Evolutionary conservation across 2,113 vertebrate genomes (phyloP).

Genomic region (Toxotes chatareus): DNA sequence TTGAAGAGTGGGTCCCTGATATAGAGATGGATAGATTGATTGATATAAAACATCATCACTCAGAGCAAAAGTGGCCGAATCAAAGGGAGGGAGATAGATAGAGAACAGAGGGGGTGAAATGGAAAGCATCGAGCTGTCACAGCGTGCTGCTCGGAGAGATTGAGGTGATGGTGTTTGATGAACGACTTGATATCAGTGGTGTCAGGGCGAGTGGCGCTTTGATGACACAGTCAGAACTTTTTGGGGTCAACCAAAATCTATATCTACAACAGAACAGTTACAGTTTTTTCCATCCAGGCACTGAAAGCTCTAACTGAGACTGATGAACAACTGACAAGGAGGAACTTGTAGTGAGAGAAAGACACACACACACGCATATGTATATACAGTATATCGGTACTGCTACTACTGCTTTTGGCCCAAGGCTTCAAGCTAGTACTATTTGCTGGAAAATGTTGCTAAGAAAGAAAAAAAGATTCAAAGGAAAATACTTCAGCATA

Average conservation of each 20-base stretch:
- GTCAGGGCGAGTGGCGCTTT: slow-evolving; percentile 33
- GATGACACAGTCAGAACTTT: slow-evolving; percentile 55
- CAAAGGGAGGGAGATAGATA: slow-evolving; percentile 17
- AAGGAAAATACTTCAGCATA: too few species aligned
- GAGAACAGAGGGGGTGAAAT: slow-evolving; percentile 16
- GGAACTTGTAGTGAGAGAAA: not conserved
- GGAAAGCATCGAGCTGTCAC: slow-evolving; percentile 36
- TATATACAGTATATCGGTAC: too few species aligned
- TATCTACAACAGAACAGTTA: slow-evolving; percentile 5
- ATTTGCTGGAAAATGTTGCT: too few species aligned
- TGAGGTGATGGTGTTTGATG: slow-evolving; percentile 54
- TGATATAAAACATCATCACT: slow-evolving; percentile 45
- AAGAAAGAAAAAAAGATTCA: too few species aligned
- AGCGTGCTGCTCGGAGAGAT: slow-evolving; percentile 32
- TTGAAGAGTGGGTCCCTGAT: slow-evolving; percentile 24
- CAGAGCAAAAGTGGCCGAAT: slow-evolving; percentile 40
- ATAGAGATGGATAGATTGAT: slow-evolving; percentile 31
- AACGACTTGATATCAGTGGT: slow-evolving; percentile 41
- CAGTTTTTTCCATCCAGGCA: slow-evolving; percentile 17
- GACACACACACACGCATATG: too few species aligned
- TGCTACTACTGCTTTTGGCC: too few species aligned
- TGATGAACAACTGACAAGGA: not conserved
- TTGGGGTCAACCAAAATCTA: slow-evolving; percentile 36
- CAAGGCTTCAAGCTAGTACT: too few species aligned
- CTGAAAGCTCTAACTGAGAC: not conserved